These are phyloP conservation scores for Agrochola litura DNA, from an alignment of 2,888 invertebrate species.

Conservation along the genomic window DNA sequence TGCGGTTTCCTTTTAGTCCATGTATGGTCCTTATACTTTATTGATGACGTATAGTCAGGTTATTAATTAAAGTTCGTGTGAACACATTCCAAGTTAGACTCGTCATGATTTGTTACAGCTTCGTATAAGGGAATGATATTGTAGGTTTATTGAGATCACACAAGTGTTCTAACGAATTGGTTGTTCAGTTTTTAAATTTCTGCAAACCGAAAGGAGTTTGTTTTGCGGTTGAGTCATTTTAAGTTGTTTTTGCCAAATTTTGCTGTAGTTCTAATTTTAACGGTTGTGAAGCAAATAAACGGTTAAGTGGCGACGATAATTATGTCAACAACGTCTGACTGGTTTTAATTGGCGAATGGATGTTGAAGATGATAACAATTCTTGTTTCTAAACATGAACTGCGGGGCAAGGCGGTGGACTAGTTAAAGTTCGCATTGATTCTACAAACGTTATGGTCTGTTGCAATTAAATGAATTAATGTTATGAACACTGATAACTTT, in stretches of 20 bases:
- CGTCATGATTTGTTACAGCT: constrained; percentile 35
- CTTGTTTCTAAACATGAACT: constrained; percentile 54
- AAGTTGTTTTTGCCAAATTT: constrained; percentile 46
- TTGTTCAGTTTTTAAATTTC: constrained; percentile 40
- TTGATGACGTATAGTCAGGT: constrained; percentile 29
- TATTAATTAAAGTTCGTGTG: constrained; percentile 50
- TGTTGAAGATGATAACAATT: constrained; percentile 48
- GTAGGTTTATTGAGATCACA: constrained; percentile 39
- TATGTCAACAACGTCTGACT: constrained; percentile 51
- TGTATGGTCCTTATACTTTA: constrained; percentile 20
- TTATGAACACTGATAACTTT: constrained; percentile 21
- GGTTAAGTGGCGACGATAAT: constrained; percentile 46
- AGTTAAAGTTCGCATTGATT: constrained; percentile 39
- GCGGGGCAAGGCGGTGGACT: constrained; percentile 48
- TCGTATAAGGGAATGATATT: constrained; percentile 35
- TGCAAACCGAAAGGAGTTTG: constrained; percentile 38
- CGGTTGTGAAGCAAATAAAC: constrained; percentile 32
- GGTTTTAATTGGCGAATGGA: constrained; percentile 56
- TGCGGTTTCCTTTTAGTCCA: constrained; percentile 51
- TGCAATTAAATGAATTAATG: constrained; percentile 15
- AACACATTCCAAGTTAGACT: constrained; percentile 43
- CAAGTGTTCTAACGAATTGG: constrained; percentile 40
- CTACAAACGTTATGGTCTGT: constrained; percentile 8
- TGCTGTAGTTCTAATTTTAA: constrained; percentile 51
- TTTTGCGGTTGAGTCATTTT: constrained; percentile 43